These are phyloP conservation scores for Setipinna tenuifilis DNA, from an alignment of 2,797 vertebrate genomes.

Conservation along the genomic window DNA sequence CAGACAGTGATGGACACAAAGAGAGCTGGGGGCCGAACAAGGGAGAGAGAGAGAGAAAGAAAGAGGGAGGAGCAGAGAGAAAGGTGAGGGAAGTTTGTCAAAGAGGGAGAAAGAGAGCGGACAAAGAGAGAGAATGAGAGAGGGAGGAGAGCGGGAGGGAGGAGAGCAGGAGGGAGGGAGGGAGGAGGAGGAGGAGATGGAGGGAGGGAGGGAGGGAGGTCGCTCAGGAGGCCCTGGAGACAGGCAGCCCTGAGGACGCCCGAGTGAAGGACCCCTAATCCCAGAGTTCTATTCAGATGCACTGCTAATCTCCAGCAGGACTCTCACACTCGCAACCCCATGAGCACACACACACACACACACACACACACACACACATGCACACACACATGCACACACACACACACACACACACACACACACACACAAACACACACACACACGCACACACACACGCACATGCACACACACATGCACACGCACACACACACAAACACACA, in stretches of 20 bases:
- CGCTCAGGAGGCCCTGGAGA: slow-evolving; percentile 40
- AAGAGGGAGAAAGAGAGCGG: slow-evolving; percentile 31
- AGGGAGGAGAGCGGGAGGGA: slow-evolving; percentile 33
- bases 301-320: slow-evolving; percentile 90
- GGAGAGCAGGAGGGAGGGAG: slow-evolving; percentile 52
- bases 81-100: slow-evolving; percentile 33
- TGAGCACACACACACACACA: slow-evolving; percentile 49
- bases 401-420: neutral
- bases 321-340: slow-evolving; percentile 50
- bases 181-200: slow-evolving; percentile 35
- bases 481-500: neutral
- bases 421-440: neutral
- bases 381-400: slow-evolving; percentile 38
- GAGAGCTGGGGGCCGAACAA: slow-evolving; percentile 28
- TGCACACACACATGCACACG: neutral
- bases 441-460: neutral
- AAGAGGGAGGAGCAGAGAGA: slow-evolving; percentile 36
- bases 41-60: slow-evolving; percentile 44
- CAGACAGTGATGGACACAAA: slow-evolving; percentile 24
- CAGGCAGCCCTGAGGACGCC: slow-evolving; percentile 54
- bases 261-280: slow-evolving; percentile 80
- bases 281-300: slow-evolving; percentile 92
- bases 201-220: slow-evolving; percentile 43
- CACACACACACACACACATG: slow-evolving; percentile 38
- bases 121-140: neutral